These are phyloP conservation scores for Scyliorhinus canicula DNA, from an alignment of 2,797 vertebrate genomes.

Conservation along the genomic window DNA sequence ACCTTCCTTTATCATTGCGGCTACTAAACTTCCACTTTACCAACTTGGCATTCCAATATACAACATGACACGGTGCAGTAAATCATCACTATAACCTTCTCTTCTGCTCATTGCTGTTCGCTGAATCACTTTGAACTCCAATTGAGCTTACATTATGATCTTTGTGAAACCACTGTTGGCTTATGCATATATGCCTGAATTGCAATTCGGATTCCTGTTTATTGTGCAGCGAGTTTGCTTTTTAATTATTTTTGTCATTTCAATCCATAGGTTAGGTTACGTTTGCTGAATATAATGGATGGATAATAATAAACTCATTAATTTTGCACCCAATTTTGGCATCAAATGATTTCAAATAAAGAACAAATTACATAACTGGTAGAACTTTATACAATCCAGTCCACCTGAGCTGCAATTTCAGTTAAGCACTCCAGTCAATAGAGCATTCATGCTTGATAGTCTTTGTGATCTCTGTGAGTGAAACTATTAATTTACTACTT, in stretches of 20 bases:
- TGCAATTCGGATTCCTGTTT: not conserved
- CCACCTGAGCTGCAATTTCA: not conserved
- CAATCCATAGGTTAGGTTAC: not conserved
- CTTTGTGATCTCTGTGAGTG: not conserved
- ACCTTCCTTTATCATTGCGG: conserved; percentile 7
- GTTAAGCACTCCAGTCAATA: not conserved
- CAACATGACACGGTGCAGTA: conserved; percentile 16
- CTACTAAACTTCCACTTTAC: conserved; percentile 2
- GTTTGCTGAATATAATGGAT: not conserved
- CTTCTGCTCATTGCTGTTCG: not conserved
- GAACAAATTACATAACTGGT: not conserved
- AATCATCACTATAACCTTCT: conserved; percentile 22
- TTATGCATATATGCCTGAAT: not conserved
- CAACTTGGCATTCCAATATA: not conserved
- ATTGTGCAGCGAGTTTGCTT: not conserved
- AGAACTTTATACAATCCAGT: not conserved
- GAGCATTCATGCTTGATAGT: not conserved
- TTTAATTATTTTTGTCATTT: not conserved
- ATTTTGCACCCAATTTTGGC: not conserved
- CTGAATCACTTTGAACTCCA: conserved; percentile 1
- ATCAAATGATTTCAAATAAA: not conserved
- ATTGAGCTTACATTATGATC: not conserved
- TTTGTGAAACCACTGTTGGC: not conserved
- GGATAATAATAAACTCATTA: not conserved
- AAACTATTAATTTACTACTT: not conserved